A percentile compares a stretch with the other conserved stretches of the same genome.
These are phyloP conservation scores for Mesaphorura yosii DNA, from an alignment of 1,140 invertebrate genomes.

Conservation along the genomic window DNA sequence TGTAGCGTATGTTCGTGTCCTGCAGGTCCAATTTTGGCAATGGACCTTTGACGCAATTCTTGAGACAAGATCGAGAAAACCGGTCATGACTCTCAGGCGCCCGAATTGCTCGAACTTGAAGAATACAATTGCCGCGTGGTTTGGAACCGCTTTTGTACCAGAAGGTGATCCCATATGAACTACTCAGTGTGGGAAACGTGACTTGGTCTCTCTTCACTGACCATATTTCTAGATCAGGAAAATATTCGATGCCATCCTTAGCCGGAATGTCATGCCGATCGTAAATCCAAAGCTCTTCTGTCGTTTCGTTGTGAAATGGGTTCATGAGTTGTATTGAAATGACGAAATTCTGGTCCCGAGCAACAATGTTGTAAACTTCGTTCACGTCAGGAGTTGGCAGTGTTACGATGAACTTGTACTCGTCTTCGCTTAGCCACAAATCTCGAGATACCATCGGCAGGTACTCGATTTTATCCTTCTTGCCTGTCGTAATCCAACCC, in stretches of 20 bases:
- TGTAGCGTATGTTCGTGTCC: slow-evolving; percentile 63
- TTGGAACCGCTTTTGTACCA: slow-evolving; percentile 66
- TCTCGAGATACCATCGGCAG: slow-evolving; percentile 36
- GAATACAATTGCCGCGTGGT: slow-evolving; percentile 64
- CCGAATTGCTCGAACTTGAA: slow-evolving; percentile 63
- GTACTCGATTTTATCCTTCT: slow-evolving; percentile 39
- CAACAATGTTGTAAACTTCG: slow-evolving; percentile 27
- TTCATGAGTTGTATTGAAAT: slow-evolving; percentile 61
- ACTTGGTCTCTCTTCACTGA: slow-evolving; percentile 64
- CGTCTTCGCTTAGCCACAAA: slow-evolving; percentile 54
- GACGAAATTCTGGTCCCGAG: slow-evolving; percentile 33
- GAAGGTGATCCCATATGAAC: slow-evolving; percentile 65
- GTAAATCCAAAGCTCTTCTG: slow-evolving; percentile 64
- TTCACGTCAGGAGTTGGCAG: slow-evolving; percentile 28
- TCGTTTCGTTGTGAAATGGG: slow-evolving; percentile 73
- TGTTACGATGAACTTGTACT: slow-evolving; percentile 66
- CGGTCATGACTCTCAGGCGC: slow-evolving; percentile 22
- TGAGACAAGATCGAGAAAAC: slow-evolving; percentile 46
- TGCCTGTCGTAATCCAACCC: slow-evolving; percentile 59
- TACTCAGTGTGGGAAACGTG: slow-evolving; percentile 74
- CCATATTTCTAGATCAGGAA: slow-evolving; percentile 52
- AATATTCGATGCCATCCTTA: slow-evolving; percentile 42
- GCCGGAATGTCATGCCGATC: slow-evolving; percentile 44
- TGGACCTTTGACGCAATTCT: slow-evolving; percentile 61
- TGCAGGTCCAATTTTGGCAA: slow-evolving; percentile 57